Evolutionary conservation across 2,888 invertebrate species (phyloP), one percentile per base, ranked within the genome.

Genomic region (Acrobasis repandana): DNA sequence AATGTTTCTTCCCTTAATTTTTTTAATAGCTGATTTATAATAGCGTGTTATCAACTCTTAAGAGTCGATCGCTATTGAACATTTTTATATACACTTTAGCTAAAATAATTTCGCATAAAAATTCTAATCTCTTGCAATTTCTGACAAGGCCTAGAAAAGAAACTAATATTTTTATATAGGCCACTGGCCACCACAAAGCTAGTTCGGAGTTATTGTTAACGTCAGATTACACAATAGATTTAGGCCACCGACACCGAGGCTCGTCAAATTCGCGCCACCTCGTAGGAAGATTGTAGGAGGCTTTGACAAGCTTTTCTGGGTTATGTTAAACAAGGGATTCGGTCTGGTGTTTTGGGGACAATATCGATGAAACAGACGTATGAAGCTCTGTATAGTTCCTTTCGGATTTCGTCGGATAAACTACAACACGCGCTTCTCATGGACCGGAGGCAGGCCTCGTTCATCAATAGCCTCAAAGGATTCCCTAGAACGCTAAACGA

Each of bases 141-240:
- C 6, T 28, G 2, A 28, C 28, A 6, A 28, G 28, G 28, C 28
- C 8, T 28, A 28, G n/a, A n/a, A n/a, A 1, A 28, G 28, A 28
- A 28, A 28, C 28, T 15, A 47, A 15, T 15, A 15, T 47, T 47
- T 9, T 34, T 51, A 9, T 51, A 54, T 54, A 54, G 54, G 38
- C 38, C 54, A 54, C 52, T 6, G 34, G 52, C n/a, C n/a, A n/a
- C 16, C 28, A 28, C 54, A 54, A 54, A 38, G 54, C 54, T 54
- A 28, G 50, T 50, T 28, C 18, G 18, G 38, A 54, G 36, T 52
- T 36, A 16, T 18, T 16, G 15, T 34, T 18, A 38, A 54, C 54
- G 38, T 36, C 54, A 38, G 15, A 36, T 38, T 54, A 28, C 38
- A 54, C 54, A 54, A 54, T 54, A 54, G 54, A 54, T 54, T 54